phyloP scores from a whole-genome alignment of 2,888 invertebrate species.

The Pachymerium ferrugineum region DNA sequence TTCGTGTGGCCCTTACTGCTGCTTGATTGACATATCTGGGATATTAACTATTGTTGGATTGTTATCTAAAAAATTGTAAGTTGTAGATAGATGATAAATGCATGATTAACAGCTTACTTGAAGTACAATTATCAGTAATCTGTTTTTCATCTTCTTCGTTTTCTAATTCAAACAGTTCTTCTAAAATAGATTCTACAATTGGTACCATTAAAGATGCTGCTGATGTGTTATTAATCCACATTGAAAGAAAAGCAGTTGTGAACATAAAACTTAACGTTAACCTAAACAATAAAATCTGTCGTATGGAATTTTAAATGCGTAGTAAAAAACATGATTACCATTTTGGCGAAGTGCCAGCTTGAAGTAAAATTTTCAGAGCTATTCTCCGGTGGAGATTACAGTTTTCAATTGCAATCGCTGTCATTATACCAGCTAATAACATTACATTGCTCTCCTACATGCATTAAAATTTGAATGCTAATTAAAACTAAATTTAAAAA shows the following conservation, averaged over 20 bases:
- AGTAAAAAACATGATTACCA: slow-evolving; percentile 35
- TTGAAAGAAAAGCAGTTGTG: not conserved
- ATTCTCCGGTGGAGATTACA: slow-evolving; percentile 82
- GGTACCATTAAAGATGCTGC: not conserved
- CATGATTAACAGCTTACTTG: too few species aligned
- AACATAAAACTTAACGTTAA: not conserved
- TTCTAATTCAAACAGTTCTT: too few species aligned
- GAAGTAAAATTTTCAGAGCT: slow-evolving; percentile 73
- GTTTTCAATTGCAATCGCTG: slow-evolving; percentile 84
- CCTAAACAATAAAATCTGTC: not conserved
- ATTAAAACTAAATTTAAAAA: too few species aligned
- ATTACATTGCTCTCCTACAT: slow-evolving; percentile 43
- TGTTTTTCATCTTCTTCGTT: too few species aligned
- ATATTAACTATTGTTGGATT: too few species aligned
- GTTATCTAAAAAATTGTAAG: too few species aligned
- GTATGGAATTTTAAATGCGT: not conserved
- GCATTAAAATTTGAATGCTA: slow-evolving; percentile 27
- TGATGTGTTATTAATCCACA: slow-evolving; percentile 9
- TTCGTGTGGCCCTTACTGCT: too few species aligned
- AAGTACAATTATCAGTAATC: too few species aligned
- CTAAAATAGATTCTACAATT: not conserved
- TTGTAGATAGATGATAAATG: too few species aligned
- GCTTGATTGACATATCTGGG: too few species aligned
- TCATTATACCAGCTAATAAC: slow-evolving; percentile 70
- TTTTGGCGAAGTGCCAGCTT: slow-evolving; percentile 53